phyloP scores from a whole-genome alignment of 2,113 vertebrate genomes.

The Colossoma macropomum region DNA sequence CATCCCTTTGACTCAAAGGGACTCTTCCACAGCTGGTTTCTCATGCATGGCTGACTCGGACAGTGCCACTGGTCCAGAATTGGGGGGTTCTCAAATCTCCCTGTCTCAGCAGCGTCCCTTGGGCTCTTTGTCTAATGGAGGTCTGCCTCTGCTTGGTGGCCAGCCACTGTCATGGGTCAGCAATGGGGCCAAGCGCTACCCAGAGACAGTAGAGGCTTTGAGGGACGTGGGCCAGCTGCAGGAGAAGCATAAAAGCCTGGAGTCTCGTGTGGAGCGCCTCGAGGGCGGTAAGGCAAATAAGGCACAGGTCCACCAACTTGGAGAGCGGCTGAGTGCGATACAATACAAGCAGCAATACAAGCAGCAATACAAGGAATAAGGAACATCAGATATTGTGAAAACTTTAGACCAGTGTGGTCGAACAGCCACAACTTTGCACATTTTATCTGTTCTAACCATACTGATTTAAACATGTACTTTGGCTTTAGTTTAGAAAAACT shows the following conservation, averaged over 20 bases:
- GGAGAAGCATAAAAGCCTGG: conserved; percentile 63
- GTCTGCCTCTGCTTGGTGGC: neutral
- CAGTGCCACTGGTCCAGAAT: neutral
- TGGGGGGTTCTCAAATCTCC: neutral
- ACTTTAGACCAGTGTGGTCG: too few species aligned
- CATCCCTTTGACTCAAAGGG: neutral
- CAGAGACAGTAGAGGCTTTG: conserved; percentile 67
- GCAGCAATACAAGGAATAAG: neutral
- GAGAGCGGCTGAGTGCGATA: conserved; percentile 60
- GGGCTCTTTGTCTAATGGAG: neutral
- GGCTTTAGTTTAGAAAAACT: too few species aligned
- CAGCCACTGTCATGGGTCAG: neutral
- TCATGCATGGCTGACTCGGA: accelerated
- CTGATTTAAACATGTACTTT: too few species aligned
- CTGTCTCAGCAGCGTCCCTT: neutral
- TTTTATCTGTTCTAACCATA: too few species aligned
- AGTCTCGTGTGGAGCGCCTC: conserved; percentile 66
- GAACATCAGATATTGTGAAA: too few species aligned
- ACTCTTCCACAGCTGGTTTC: neutral
- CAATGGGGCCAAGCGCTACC: conserved; percentile 40
- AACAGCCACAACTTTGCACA: too few species aligned
- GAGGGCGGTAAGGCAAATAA: conserved; percentile 64
- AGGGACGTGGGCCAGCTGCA: conserved; percentile 63
- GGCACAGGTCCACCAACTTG: conserved; percentile 65
- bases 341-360: neutral